Evolutionary conservation across 2,888 invertebrate genomes (phyloP), one percentile per base, ranked within the genome.

Genomic region (Nasonovia ribisnigri): DNA sequence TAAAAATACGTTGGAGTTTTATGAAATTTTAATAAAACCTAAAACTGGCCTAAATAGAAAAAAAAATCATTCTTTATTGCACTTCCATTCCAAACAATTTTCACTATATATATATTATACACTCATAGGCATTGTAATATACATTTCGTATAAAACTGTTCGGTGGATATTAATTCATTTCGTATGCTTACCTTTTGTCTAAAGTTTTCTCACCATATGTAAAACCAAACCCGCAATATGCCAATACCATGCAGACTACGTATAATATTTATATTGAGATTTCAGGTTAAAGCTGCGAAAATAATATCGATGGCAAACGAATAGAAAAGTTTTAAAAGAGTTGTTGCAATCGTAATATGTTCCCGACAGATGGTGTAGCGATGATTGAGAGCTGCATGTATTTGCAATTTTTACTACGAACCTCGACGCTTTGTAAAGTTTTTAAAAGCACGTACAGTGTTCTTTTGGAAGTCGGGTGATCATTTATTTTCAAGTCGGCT

Each of bases 301-400:
- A 92, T 92, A 88, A 88, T 92, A 88, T 88, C 88, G 92, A 92
- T 20, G 29, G 42, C 92, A 43, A 92, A 88, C 92, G 88, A 88
- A 88, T 92, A 88, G 88, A 77, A 88, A 92, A 92, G 92, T 92
- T 92, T 77, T 43, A 51, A 88, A 88, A 92, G 88, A 88, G 92
- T 88, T 84, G 88, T 88, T 77, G 77, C 77, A 42, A 88, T 54
- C 67, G 92, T 88, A 67, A 87, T 48, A 88, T 88, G 88, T 92
- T 92, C n/a, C 77, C 51, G 54, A 88, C 92, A 88, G 88, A 92
- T 88, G 88, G 92, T 88, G 77, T 92, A 46, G 36, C 92, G 20
- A 92, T 87, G 92, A 92, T 92, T 92, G 92, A 92, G 92, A n/a
- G 92, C 36, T 46, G 86, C 57, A 86, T 57, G 57, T 48, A 92